Base-by-base conservation (phyloP, 2,888 invertebrate genomes). In the Apamea sordens region DNA sequence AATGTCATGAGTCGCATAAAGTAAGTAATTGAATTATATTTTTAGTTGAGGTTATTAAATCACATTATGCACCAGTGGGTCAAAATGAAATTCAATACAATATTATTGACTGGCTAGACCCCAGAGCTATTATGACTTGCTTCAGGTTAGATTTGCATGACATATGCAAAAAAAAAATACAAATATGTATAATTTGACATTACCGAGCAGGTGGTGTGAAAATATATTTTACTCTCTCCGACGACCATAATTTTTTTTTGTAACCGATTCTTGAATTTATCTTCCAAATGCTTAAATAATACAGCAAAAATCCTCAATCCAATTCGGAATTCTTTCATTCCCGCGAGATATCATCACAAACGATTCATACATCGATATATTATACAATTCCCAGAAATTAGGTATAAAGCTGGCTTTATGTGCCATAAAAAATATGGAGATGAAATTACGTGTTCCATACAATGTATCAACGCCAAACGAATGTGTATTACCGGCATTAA, bases 371-470 rank as follows among this genome's bases (percentile, higher is more conserved):
- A 85, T 89, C 73, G 64, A 82, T 86, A 83, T 77, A 82, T 82
- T 76, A 80, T 80, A 82, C 80, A 80, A 77, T 68, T 68, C 67
- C 21, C 61, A 77, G 76, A 87, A 87, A 88, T 88, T 88, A 84
- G 76, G 78, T 72, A 83, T 74, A 81, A 86, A 86, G n/a, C 76
- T 68, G 53, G 44, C 63, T 88, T 87, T 83, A 89, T 79, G 80
- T 56, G 80, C 82, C 32, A 86, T 89, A 87, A 89, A 89, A 84
- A 69, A 79, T 77, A 86, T 79, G 80, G 75, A 86, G 76, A 85
- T 80, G 85, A 87, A 87, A 88, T 89, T 79, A 80, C 82, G 86
- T 81, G 81, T 76, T 83, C 32, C 76, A 82, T 85, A 87, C 88
- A 87, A 80, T 87, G 86, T 89, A 85, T 83, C 59, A 77, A 71